Evolutionary conservation across 2,113 vertebrate species (phyloP).

Genomic region (Amia ocellicauda): DNA sequence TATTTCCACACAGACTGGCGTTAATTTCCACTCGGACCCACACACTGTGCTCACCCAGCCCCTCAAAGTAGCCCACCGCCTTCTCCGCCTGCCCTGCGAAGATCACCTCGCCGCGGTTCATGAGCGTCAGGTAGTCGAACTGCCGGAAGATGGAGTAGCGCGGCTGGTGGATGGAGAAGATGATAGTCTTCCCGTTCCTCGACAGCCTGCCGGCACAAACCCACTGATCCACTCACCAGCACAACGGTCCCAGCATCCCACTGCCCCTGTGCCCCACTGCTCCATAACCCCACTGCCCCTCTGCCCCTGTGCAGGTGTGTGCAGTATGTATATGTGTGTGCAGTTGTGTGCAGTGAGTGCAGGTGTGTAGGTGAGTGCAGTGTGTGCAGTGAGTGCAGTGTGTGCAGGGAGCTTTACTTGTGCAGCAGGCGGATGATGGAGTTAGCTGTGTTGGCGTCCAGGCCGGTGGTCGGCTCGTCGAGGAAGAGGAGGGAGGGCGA

Average conservation of each 20-base stretch:
- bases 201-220: conserved; percentile 55
- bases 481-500: conserved; percentile 69
- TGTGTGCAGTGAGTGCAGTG: too few relatives aligned
- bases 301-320: too few relatives aligned
- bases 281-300: too few relatives aligned
- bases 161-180: conserved; percentile 77
- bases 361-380: too few relatives aligned
- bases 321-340: too few relatives aligned
- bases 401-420: conserved; percentile 41
- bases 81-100: conserved; percentile 52
- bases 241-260: too few relatives aligned
- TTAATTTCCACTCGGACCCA: too few relatives aligned
- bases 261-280: too few relatives aligned
- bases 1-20: too few relatives aligned
- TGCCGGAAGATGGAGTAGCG: conserved; percentile 71
- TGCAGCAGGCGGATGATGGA: conserved; percentile 64
- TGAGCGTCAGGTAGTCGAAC: conserved; percentile 69
- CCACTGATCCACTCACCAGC: too few relatives aligned
- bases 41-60: conserved; percentile 41
- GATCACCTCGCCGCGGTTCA: conserved; percentile 69
- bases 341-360: too few relatives aligned
- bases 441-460: conserved; percentile 73
- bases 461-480: conserved; percentile 73
- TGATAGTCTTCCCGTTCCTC: conserved; percentile 63
- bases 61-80: conserved; percentile 58